A percentile compares a stretch with the other conserved stretches of the same genome.
Evolutionary conservation across 2,797 vertebrate species (phyloP).

Genomic region (Microcaecilia unicolor): DNA sequence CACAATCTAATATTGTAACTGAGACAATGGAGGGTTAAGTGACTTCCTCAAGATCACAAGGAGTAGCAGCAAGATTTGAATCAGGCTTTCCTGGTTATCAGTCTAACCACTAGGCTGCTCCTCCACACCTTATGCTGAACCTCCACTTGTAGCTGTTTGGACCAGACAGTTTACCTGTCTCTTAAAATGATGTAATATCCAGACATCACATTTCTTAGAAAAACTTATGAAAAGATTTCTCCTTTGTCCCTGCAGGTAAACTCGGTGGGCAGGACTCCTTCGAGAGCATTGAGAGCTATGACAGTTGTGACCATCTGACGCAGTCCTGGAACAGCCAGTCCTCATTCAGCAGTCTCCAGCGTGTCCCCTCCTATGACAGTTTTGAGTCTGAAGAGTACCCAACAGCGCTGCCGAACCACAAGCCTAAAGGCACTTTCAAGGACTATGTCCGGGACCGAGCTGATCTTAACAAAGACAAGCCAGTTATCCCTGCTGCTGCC

Average conservation of each 20-base stretch:
- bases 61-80: too few relatives aligned
- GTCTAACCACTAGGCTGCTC: too few relatives aligned
- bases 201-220: too few relatives aligned
- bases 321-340: slow-evolving; percentile 98
- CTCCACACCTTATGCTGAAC: too few relatives aligned
- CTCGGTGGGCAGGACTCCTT: slow-evolving; percentile 96
- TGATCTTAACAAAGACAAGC: slow-evolving; percentile 98
- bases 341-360: slow-evolving; percentile 94
- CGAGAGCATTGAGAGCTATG: slow-evolving; percentile 95
- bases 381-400: slow-evolving; percentile 97
- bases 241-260: slow-evolving; percentile 64
- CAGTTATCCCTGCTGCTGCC: slow-evolving; percentile 93
- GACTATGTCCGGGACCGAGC: slow-evolving; percentile 96
- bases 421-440: slow-evolving; percentile 98
- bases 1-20: too few relatives aligned
- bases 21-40: too few relatives aligned
- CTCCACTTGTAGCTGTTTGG: too few relatives aligned
- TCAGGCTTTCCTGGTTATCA: too few relatives aligned
- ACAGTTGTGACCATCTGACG: slow-evolving; percentile 89
- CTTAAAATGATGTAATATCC: too few relatives aligned
- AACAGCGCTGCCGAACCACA: slow-evolving; percentile 78
- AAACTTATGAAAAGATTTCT: too few relatives aligned
- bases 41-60: too few relatives aligned
- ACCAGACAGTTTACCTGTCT: too few relatives aligned
- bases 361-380: slow-evolving; percentile 95